phyloP scores from a whole-genome alignment of 37 sponge, comb jelly and placozoan genomes.

The Beroe forskalii region DNA sequence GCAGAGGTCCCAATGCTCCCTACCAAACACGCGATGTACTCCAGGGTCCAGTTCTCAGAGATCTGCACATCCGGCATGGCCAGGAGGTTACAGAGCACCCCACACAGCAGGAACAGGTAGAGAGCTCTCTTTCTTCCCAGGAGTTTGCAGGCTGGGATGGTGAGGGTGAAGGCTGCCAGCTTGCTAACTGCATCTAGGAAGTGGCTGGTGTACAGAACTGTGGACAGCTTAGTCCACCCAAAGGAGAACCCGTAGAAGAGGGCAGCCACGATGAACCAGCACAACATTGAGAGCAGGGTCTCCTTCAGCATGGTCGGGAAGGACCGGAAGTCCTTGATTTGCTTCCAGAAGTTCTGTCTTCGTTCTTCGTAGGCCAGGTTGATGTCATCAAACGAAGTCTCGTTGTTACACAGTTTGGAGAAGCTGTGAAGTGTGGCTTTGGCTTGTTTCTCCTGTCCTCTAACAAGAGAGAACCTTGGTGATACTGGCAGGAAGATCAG shows the following conservation, averaged over 20 bases:
- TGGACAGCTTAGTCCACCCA: neutral
- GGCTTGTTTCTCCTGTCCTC: conserved; percentile 24
- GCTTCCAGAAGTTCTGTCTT: neutral
- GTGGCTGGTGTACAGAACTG: conserved; percentile 6
- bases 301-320: conserved; percentile 23
- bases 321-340: neutral
- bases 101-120: neutral
- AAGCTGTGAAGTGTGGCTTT: neutral
- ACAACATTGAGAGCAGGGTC: neutral
- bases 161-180: neutral
- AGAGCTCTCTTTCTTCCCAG: neutral
- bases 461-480: conserved; percentile 11
- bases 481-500: neutral
- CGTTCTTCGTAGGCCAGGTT: neutral
- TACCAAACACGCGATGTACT: conserved; percentile 22
- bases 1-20: conserved; percentile 40
- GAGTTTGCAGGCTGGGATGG: neutral
- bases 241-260: conserved; percentile 55
- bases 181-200: neutral
- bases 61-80: conserved; percentile 52
- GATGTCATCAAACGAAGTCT: neutral
- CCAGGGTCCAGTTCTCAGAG: conserved; percentile 25
- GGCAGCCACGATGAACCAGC: conserved; percentile 36
- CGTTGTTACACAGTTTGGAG: neutral
- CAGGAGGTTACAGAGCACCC: neutral